A percentile compares a stretch with the other conserved stretches of the same genome.
Conservation (phyloP, 2,113 vertebrate species). For the Sturnira hondurensis region DNA sequence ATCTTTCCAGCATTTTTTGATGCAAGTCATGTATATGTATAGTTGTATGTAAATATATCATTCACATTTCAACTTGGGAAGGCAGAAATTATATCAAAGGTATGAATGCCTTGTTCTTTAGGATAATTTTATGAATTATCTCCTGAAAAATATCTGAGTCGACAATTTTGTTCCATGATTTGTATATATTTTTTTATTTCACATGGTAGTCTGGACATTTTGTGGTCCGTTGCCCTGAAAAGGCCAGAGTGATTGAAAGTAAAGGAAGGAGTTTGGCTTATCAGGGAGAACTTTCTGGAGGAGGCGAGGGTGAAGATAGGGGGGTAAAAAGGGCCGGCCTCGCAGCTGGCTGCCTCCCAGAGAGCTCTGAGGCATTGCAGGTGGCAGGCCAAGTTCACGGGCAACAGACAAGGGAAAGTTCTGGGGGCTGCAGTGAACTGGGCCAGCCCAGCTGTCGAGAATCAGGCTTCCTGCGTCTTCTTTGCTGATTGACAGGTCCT, state of each 20-base stretch:
- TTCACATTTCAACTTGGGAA: neutral
- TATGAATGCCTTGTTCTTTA: neutral
- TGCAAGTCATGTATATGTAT: neutral
- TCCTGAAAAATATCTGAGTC: neutral
- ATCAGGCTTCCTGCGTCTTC: neutral
- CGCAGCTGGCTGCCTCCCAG: fast-evolving
- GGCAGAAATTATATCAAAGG: neutral
- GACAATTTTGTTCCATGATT: neutral
- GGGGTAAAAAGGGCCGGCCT: no score
- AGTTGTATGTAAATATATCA: neutral
- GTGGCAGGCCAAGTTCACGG: neutral
- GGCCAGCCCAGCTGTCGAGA: neutral
- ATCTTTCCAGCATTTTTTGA: neutral
- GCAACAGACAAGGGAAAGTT: neutral
- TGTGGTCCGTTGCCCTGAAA: neutral
- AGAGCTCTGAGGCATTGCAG: neutral
- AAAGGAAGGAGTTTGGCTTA: neutral
- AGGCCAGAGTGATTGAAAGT: neutral
- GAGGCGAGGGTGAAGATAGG: neutral
- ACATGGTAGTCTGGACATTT: neutral
- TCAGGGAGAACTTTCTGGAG: neutral
- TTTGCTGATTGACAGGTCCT: neutral
- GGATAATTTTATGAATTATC: constrained; percentile 6
- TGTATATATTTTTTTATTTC: neutral
- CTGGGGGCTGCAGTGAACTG: neutral